Conservation (phyloP, 1,140 invertebrate species). For the Oryzaephilus surinamensis region DNA sequence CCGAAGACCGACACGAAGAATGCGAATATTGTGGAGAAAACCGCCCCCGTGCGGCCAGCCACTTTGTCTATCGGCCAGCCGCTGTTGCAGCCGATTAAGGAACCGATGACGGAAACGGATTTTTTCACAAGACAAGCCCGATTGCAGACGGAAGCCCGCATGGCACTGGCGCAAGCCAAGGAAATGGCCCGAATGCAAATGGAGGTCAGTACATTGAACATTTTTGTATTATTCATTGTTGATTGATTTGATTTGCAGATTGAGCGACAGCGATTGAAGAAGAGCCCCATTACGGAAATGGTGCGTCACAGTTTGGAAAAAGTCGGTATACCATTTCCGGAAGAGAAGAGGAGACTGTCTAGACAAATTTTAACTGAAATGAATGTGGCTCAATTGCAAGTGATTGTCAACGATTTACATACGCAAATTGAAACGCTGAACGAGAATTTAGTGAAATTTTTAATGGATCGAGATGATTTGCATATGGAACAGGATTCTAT, state of each 20-base stretch:
- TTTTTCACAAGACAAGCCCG: conserved; percentile 72
- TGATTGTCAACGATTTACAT: conserved; percentile 89
- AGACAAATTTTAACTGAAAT: conserved; percentile 79
- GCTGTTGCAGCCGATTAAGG: conserved; percentile 22
- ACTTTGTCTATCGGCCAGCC: conserved; percentile 30
- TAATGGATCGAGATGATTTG: conserved; percentile 83
- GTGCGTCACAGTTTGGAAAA: conserved; percentile 65
- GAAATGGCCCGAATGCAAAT: conserved; percentile 90
- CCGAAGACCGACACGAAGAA: conserved; percentile 30
- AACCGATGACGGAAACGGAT: conserved; percentile 49
- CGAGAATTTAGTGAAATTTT: conserved; percentile 73
- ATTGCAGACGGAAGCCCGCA: conserved; percentile 79
- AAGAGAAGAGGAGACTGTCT: conserved; percentile 68
- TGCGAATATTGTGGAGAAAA: conserved; percentile 10
- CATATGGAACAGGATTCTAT: conserved; percentile 97
- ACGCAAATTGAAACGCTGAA: conserved; percentile 87
- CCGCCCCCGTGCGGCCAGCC: conserved; percentile 24
- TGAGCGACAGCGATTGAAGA: conserved; percentile 67
- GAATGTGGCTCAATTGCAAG: conserved; percentile 90
- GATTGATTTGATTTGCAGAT: conserved; percentile 35
- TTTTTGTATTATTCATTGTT: neutral
- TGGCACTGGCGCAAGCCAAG: conserved; percentile 81
- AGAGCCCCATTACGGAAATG: conserved; percentile 78
- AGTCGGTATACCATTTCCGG: conserved; percentile 72
- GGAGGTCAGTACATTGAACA: conserved; percentile 47